Evolutionary conservation across 2,888 invertebrate species (phyloP).

Genomic region (Lagria hirta): DNA sequence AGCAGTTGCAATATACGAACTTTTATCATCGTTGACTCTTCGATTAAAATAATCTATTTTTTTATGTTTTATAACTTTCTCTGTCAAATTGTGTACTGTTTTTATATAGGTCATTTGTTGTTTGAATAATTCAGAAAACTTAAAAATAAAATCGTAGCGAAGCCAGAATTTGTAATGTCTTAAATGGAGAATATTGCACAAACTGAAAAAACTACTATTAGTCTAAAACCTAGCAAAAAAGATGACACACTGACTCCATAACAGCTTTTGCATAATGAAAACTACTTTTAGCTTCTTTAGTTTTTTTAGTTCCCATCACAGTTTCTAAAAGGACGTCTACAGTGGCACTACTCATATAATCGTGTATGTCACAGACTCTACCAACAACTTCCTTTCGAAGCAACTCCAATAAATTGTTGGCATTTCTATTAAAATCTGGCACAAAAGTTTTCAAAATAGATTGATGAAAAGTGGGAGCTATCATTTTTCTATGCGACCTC

Average conservation of each 20-base stretch:
- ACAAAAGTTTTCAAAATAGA: slow-evolving; percentile 86
- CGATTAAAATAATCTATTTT: slow-evolving; percentile 57
- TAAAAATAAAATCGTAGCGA: slow-evolving; percentile 75
- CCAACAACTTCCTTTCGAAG: slow-evolving; percentile 66
- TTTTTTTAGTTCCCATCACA: slow-evolving; percentile 85
- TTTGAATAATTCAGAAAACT: slow-evolving; percentile 72
- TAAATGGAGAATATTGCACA: slow-evolving; percentile 82
- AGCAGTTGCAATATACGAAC: slow-evolving; percentile 39
- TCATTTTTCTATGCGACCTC: slow-evolving; percentile 81
- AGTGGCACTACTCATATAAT: slow-evolving; percentile 83
- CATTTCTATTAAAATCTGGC: slow-evolving; percentile 81
- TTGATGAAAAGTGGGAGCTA: slow-evolving; percentile 85
- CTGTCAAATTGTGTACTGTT: slow-evolving; percentile 77
- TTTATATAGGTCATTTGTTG: slow-evolving; percentile 71
- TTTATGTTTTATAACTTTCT: slow-evolving; percentile 67
- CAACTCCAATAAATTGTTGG: slow-evolving; percentile 70
- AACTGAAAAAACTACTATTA: slow-evolving; percentile 45
- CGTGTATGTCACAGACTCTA: slow-evolving; percentile 75
- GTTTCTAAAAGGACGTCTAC: slow-evolving; percentile 83
- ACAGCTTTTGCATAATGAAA: slow-evolving; percentile 85
- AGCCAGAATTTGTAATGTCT: slow-evolving; percentile 80
- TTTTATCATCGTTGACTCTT: slow-evolving; percentile 40
- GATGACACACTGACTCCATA: slow-evolving; percentile 68
- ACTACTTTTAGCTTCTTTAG: slow-evolving; percentile 77
- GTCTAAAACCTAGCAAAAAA: background rate